Evolutionary conservation across 2,113 vertebrate genomes (phyloP).

Genomic region (Hippopotamus amphibius): DNA sequence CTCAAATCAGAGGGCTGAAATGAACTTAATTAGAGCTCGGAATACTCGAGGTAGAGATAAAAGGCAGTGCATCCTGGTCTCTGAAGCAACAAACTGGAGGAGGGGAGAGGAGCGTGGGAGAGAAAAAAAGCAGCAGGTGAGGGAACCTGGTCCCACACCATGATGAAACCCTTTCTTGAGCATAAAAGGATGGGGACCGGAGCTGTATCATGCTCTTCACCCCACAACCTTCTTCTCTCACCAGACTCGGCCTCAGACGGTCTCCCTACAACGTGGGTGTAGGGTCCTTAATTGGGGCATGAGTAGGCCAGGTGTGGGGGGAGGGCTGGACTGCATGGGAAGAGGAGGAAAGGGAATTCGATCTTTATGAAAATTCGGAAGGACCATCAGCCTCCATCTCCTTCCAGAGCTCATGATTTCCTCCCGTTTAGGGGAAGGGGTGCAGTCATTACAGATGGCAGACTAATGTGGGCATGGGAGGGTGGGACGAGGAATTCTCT

Average conservation of each 20-base stretch:
- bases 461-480: no score
- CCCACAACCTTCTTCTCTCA: not conserved
- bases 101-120: not conserved
- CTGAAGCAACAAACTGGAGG: conserved; percentile 67
- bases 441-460: not conserved
- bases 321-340: not conserved
- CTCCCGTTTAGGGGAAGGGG: not conserved
- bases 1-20: conserved; percentile 84
- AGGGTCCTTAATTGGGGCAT: not conserved
- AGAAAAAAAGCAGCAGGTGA: not conserved
- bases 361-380: not conserved
- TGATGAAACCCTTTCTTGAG: not conserved
- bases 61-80: conserved; percentile 66
- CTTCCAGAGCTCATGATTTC: not conserved
- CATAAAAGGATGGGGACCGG: not conserved
- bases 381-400: not conserved
- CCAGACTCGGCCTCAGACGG: not conserved
- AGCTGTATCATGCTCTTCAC: not conserved
- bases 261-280: not conserved
- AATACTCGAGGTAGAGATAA: conserved; percentile 80
- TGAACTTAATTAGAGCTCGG: conserved; percentile 85
- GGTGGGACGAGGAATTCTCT: not conserved
- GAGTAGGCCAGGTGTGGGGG: not conserved
- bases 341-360: not conserved
- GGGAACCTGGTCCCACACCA: not conserved